Conservation (phyloP, 2,113 vertebrate genomes). For the Candoia aspera region DNA sequence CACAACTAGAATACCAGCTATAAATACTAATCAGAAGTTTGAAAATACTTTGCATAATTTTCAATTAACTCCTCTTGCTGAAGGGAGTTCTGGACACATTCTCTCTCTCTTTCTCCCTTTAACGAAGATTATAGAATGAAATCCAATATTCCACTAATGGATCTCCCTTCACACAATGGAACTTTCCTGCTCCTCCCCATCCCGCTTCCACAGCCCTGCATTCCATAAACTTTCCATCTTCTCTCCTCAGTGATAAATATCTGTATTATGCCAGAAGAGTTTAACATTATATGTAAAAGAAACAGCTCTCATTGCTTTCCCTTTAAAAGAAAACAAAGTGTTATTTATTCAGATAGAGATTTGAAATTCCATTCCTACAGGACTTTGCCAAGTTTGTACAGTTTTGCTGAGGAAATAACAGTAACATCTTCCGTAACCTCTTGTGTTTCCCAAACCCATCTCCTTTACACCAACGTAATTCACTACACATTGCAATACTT, state of each 20-base stretch:
- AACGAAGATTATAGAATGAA: neutral
- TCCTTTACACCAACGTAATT: neutral
- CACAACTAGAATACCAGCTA: neutral
- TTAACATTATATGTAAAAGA: conserved; percentile 10
- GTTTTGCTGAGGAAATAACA: neutral
- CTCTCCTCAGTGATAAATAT: neutral
- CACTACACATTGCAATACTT: neutral
- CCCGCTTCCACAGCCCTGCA: neutral
- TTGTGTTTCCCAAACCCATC: neutral
- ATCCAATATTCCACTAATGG: neutral
- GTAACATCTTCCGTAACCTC: neutral
- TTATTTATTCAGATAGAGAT: neutral
- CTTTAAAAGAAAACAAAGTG: rapidly evolving
- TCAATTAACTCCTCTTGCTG: neutral
- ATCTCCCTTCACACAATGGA: neutral
- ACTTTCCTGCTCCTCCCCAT: neutral
- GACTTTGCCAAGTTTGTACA: neutral
- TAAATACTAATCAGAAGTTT: neutral
- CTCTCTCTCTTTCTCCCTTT: neutral
- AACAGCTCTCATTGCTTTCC: neutral
- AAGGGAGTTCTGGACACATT: neutral
- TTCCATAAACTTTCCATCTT: neutral
- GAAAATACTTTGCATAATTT: neutral
- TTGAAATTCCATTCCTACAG: neutral
- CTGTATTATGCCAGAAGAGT: neutral